Conservation (phyloP, 2,113 vertebrate species). For the Aleadryas rufinucha region DNA sequence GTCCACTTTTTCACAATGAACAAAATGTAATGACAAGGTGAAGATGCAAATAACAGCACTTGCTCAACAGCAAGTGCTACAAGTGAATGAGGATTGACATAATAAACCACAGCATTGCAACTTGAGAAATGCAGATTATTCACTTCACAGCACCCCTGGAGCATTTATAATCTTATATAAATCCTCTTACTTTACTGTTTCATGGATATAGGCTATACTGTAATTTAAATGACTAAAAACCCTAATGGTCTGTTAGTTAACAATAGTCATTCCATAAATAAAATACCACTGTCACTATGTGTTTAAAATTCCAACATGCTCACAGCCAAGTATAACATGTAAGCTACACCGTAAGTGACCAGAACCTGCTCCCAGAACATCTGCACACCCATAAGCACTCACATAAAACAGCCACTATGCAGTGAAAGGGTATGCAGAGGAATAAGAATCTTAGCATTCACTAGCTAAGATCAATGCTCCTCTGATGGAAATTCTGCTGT, state of each 20-base stretch:
- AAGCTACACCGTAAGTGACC: neutral
- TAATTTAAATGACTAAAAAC: constrained; percentile 6
- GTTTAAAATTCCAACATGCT: neutral
- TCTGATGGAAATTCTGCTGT: neutral
- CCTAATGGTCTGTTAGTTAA: neutral
- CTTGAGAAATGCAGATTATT: constrained; percentile 24
- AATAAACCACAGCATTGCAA: neutral
- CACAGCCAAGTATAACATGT: neutral
- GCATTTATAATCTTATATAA: neutral
- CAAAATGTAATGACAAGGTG: neutral
- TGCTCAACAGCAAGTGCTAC: neutral
- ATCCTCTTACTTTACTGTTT: constrained; percentile 6
- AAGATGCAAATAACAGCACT: constrained; percentile 2
- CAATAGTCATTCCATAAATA: neutral
- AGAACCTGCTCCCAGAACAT: neutral
- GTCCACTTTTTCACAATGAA: neutral
- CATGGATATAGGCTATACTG: neutral
- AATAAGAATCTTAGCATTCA: neutral
- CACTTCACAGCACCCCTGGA: constrained; percentile 1
- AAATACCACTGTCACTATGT: neutral
- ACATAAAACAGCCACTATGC: neutral
- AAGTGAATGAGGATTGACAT: constrained; percentile 4
- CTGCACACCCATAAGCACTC: neutral
- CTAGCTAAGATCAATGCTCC: neutral
- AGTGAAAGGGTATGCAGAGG: neutral